Base-by-base conservation (phyloP, 1,140 invertebrate genomes). In the Drosophila seguyi region DNA sequence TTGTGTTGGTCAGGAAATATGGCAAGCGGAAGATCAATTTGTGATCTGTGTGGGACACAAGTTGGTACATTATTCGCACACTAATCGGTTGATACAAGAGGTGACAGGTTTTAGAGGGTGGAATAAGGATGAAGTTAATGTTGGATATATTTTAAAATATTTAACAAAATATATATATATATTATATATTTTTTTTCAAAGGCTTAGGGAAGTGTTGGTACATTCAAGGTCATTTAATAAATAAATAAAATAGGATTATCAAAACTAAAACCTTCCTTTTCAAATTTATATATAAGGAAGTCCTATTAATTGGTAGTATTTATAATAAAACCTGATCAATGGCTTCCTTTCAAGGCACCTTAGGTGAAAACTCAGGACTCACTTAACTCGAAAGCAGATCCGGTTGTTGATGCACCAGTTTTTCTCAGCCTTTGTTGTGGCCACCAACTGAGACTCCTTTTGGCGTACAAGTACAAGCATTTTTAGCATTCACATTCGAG, bases 401-500 rank as follows among this genome's bases (percentile, higher is more conserved):
- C 52, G 27, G 34, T 22, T 34, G 31, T 44, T 36, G 34, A 29
- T 44, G 18, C 60, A 22, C 34, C 29, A 57, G 36, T 31, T 41
- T 68, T 31, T 22, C 20, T 10, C 27, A 14, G 29, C 62, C 71
- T 39, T 47, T 74, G 57, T 61, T 61, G 71, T 36, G 57, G 22
- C 42, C 41, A 53, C 42, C 63, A 69, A 57, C 22, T 20, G 10
- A 11, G 58, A 59, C 45, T 65, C 65, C 76, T 50, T 50, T 50
- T 68, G 8, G 8, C 44, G 14, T 48, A 34, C 55, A 69, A 45
- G 50, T 20, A 53, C 31, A 34, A 53, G 52, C 36, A 38, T 83
- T 78, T 84, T 59, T 59, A 36, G 38, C 79, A 53, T 74, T 84
- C 80, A 83, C 76, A 80, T 79, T 83, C 58, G 63, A 67, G 74